Percentiles rank a stretch among this genome's conserved stretches.
Conservation (phyloP, 2,888 invertebrate genomes). For the Petrolisthes manimaculis region DNA sequence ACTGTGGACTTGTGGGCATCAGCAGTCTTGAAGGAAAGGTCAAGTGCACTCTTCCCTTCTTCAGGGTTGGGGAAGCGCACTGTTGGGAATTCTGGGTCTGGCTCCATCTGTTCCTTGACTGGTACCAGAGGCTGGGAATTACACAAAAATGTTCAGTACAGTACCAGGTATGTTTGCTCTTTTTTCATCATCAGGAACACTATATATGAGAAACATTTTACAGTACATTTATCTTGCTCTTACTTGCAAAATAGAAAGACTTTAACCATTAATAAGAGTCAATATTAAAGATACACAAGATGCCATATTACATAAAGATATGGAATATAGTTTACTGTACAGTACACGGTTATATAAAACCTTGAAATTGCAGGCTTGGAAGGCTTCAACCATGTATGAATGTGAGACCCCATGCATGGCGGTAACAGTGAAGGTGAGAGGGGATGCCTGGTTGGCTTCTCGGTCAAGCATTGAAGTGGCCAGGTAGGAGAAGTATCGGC, state of each 20-base stretch:
- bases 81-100: slow-evolving; percentile 97
- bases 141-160: no score
- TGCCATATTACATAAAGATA: no score
- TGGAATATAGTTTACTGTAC: neutral
- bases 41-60: slow-evolving; percentile 86
- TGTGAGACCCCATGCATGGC: slow-evolving; percentile 99
- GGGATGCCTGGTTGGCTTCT: slow-evolving; percentile 74
- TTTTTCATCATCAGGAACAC: no score
- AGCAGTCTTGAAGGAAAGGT: slow-evolving; percentile 83
- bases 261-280: no score
- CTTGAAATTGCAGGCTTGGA: slow-evolving; percentile 81
- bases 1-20: slow-evolving; percentile 78
- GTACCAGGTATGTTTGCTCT: no score
- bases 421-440: slow-evolving; percentile 76
- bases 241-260: no score
- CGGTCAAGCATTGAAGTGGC: slow-evolving; percentile 74
- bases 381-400: slow-evolving; percentile 80
- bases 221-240: no score
- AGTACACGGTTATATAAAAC: slow-evolving; percentile 69
- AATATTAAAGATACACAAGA: no score
- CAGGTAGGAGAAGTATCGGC: slow-evolving; percentile 78
- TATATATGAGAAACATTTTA: neutral
- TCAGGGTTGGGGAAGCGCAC: slow-evolving; percentile 98
- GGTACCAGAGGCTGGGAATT: slow-evolving; percentile 75
- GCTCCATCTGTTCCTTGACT: slow-evolving; percentile 83